Evolutionary conservation across 2,797 vertebrate species (phyloP).

Genomic region (Vespertilio murinus): DNA sequence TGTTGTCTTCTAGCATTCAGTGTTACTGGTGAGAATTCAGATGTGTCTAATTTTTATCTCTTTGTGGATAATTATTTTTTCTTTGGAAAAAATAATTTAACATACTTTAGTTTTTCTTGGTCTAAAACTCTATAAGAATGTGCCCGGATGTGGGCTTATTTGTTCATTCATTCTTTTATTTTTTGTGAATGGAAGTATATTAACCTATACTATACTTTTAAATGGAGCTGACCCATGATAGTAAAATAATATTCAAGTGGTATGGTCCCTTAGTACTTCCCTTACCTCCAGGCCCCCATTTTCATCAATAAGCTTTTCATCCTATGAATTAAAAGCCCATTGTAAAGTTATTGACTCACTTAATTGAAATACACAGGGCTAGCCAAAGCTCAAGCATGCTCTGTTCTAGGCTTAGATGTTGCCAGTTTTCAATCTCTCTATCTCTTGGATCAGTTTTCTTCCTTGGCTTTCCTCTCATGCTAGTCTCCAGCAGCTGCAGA

Average conservation of each 20-base stretch:
- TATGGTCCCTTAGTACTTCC: neutral
- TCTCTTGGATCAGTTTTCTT: neutral
- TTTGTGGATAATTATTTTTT: neutral
- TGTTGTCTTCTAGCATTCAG: neutral
- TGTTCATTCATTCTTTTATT: neutral
- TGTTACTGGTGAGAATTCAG: neutral
- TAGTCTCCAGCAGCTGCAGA: neutral
- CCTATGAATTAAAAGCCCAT: neutral
- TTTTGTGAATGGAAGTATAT: neutral
- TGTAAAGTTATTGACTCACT: neutral
- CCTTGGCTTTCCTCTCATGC: neutral
- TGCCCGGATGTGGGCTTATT: neutral
- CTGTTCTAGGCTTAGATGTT: neutral
- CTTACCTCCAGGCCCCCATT: neutral
- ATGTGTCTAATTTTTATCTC: neutral
- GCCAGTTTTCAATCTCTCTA: neutral
- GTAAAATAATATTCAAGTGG: neutral
- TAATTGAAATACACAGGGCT: neutral
- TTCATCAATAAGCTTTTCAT: neutral
- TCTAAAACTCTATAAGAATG: conserved; percentile 6
- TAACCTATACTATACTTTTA: neutral
- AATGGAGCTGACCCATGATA: neutral
- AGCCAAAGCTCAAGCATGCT: neutral
- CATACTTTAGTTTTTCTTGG: neutral
- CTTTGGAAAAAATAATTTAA: neutral